Evolutionary conservation across 2,113 vertebrate genomes (phyloP).

Genomic region (Engraulis encrasicolus): DNA sequence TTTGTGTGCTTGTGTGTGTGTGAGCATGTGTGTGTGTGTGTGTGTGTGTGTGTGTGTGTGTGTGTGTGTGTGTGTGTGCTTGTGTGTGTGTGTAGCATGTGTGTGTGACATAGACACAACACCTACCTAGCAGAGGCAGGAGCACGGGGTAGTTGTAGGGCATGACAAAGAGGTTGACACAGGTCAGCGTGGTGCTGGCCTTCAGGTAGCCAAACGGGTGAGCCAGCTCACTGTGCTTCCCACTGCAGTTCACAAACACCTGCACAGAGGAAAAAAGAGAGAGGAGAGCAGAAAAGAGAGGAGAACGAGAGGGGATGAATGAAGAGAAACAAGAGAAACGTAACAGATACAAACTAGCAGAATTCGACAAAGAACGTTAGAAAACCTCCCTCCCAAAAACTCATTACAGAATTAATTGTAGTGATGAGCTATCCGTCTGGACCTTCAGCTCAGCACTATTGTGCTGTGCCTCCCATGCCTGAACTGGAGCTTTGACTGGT

Average conservation of each 20-base stretch:
- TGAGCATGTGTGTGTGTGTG: slow-evolving; percentile 3
- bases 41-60: neutral
- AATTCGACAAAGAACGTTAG: neutral
- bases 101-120: neutral
- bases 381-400: too few species aligned
- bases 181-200: slow-evolving; percentile 95
- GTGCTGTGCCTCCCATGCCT: too few species aligned
- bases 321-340: neutral
- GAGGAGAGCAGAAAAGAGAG: neutral
- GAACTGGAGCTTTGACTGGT: too few species aligned
- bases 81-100: neutral
- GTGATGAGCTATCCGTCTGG: too few species aligned
- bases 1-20: too few species aligned
- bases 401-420: too few species aligned
- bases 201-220: slow-evolving; percentile 97
- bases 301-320: neutral
- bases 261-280: slow-evolving; percentile 57
- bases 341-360: too few species aligned
- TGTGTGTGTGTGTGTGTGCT: too few species aligned
- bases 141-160: slow-evolving; percentile 97
- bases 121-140: slow-evolving; percentile 91
- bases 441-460: too few species aligned
- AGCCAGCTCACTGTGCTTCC: slow-evolving; percentile 95
- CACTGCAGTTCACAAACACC: slow-evolving; percentile 98
- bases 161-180: slow-evolving; percentile 98